Percentiles rank a stretch among this genome's conserved stretches.
phyloP scores from a whole-genome alignment of 1,140 invertebrate species.

The Diabrotica undecimpunctata region DNA sequence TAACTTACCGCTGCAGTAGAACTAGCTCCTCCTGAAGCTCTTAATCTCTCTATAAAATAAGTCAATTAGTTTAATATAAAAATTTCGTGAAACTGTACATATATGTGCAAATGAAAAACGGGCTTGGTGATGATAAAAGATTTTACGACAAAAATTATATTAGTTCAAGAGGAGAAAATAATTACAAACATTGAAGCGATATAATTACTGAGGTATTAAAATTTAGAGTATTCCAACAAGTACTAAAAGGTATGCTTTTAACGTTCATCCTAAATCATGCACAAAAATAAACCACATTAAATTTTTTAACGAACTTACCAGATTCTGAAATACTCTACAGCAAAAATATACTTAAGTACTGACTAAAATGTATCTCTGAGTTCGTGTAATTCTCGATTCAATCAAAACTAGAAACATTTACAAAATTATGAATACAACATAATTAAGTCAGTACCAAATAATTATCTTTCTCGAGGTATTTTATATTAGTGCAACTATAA shows the following conservation, averaged over 20 bases:
- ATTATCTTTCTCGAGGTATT: not conserved
- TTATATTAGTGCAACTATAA: not conserved
- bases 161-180: no score
- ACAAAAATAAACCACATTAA: not conserved
- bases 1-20: slow-evolving; percentile 51
- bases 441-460: not conserved
- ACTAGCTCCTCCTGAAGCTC: slow-evolving; percentile 54
- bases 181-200: no score
- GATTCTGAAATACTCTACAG: not conserved
- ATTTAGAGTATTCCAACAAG: no score
- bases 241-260: no score
- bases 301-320: not conserved
- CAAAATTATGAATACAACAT: not conserved
- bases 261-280: not conserved
- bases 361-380: not conserved
- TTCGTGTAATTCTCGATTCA: no score
- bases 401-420: not conserved
- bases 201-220: no score
- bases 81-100: no score
- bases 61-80: slow-evolving; percentile 10
- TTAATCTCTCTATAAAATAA: slow-evolving; percentile 55
- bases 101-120: no score
- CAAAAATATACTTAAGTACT: slow-evolving; percentile 5
- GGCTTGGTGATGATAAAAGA: no score
- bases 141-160: no score